Evolutionary conservation across 2,888 invertebrate species (phyloP).

Genomic region (Cheilosia soror): DNA sequence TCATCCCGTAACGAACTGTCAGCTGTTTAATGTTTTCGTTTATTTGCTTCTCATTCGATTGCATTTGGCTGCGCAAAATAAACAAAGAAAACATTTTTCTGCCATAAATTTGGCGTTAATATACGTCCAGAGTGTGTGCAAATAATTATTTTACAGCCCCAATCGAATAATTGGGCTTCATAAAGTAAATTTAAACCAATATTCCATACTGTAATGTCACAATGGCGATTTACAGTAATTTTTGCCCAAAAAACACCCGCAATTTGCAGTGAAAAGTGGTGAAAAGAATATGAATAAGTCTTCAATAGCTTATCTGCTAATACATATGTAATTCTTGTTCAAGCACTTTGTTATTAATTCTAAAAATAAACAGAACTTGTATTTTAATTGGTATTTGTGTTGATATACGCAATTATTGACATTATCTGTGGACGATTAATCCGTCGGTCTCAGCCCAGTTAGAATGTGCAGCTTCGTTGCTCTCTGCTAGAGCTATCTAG

Average conservation of each 20-base stretch:
- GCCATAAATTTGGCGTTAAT: conserved; percentile 15
- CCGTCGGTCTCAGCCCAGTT: conserved; percentile 2
- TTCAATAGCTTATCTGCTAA: conserved; percentile 11
- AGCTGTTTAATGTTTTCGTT: conserved; percentile 72
- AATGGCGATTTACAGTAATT: conserved; percentile 68
- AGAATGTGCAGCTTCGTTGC: conserved; percentile 24
- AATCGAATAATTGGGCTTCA: not conserved
- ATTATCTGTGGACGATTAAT: not conserved
- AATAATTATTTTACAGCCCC: not conserved
- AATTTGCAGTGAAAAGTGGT: conserved; percentile 5
- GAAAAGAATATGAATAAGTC: conserved; percentile 6
- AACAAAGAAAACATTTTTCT: conserved; percentile 57
- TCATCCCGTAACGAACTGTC: conserved; percentile 35
- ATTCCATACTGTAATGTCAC: conserved; percentile 18
- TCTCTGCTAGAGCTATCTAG: not conserved
- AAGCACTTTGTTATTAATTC: conserved; percentile 17
- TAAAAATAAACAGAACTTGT: conserved; percentile 39
- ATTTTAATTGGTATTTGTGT: conserved; percentile 20
- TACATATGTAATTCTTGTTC: conserved; percentile 9
- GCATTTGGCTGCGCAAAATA: conserved; percentile 45
- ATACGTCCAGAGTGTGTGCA: not conserved
- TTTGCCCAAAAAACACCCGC: conserved; percentile 25
- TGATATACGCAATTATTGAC: conserved; percentile 21
- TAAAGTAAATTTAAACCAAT: not conserved
- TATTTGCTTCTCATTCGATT: conserved; percentile 23